Base-by-base conservation (phyloP, 1,140 invertebrate genomes). In the Tetranychus urticae region DNA sequence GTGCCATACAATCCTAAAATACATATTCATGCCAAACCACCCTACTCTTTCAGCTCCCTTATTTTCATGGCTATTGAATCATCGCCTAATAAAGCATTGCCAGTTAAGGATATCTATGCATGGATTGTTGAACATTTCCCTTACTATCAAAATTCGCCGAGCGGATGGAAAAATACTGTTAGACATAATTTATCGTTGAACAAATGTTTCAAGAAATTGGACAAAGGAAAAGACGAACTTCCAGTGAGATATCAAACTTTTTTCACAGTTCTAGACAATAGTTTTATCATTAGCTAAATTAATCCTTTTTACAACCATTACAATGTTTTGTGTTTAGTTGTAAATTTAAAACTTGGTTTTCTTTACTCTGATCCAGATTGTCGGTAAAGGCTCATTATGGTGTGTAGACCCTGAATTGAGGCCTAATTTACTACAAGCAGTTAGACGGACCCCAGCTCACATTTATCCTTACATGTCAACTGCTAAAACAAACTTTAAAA, bases 11-110 rank as follows among this genome's bases (percentile, higher is more conserved):
- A 74, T 62, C 72, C 74, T 57, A 73, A 84, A 71, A 78, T 88
- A 64, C 85, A 88, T 72, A 79, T 82, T 57, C 82, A 83, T 69
- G 86, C 82, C 65, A 94, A 94, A 72, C 89, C 90, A 47, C 89
- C 89, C 35, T 92, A 90, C 72, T 93, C 89, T 39, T 92, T 87
- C 72, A 91, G 86, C 63, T 92, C 88, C 71, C 79, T 96, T 45
- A 96, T 96, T 67, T 94, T 94, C 74, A 93, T 96, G 89, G 89
- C 90, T 31, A 91, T 94, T 65, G 89, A 96, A 72, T 86, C 88
- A 65, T 89, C 87, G 0, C 79, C 82, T 4, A 80, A 81, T 52
- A 86, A 91, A 70, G 87, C 88, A 6, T 70, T 93, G 60, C 88
- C 89, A 2, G 90, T 96, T 0, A 92, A 92, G 70, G 91, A 96